Evolutionary conservation across 2,797 vertebrate species (phyloP), one percentile per base, ranked within the genome.

Genomic region (Bradypodion ventrale): DNA sequence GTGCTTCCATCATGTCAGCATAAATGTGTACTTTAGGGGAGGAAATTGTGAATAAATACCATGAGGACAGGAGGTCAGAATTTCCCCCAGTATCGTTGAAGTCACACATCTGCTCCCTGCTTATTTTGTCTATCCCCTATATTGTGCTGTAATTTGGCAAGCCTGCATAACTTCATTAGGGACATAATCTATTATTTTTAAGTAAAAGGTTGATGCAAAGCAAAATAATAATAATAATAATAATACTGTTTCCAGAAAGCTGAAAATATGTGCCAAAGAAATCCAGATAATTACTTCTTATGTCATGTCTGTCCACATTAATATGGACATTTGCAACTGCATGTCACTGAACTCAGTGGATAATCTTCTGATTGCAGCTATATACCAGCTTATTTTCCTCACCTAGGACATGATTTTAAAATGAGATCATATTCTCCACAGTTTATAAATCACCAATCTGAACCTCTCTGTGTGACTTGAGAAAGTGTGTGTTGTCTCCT

Each of bases 381-480:
- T 82, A 59, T 59, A 78, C 27, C 77, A 84, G 62, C 87, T 88
- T 56, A 87, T 77, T 87, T 80, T 77, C 77, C 75, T 88, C 90
- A 90, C 70, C 78, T 84, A 84, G 75, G 72, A 80, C 0, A 3
- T 27, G 68, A 92, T 93, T 95, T 87, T 83, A 77, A 87, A 87
- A 86, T 89, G 75, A 92, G 74, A 83, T 89, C 77, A 90, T 56
- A 46, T 6, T 83, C 77, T 92, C 89, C 80, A 68, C 52, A 79
- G 78, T 83, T 89, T 93, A 85, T 91, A 91, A 95, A 92, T 91
- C 88, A 83, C 68, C 75, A 86, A n/a, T 91, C 80, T 90, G 92
- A 83, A 88, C 1, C 46, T 6, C 0, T 19, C 70, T 13, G 12
- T 46, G 44, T 82, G 65, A 82, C 85, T 82, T 59, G 80, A 90